Percentiles rank a stretch among this genome's conserved stretches.
These are phyloP conservation scores for Tetragonula clypearis DNA, from an alignment of 1,140 invertebrate genomes.

Conservation along the genomic window DNA sequence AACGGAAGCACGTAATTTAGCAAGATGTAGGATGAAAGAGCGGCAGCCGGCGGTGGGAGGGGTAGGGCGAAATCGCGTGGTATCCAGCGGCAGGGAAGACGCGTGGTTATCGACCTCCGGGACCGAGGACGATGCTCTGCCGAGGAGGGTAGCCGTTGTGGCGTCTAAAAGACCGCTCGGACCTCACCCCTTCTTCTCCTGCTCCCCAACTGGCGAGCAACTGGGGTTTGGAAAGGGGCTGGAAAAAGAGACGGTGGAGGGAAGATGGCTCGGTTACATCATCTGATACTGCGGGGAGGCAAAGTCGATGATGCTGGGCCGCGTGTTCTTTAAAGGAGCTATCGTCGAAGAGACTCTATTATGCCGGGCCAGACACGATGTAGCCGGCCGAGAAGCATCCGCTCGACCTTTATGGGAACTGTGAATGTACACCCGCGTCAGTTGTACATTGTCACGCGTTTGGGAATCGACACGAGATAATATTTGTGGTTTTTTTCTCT, in stretches of 20 bases:
- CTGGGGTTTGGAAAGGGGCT: constrained; percentile 12
- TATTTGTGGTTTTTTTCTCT: no score
- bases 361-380: constrained; percentile 27
- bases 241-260: constrained; percentile 37
- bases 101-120: constrained; percentile 62
- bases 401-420: constrained; percentile 28
- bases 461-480: background rate
- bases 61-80: background rate
- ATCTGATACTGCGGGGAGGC: constrained; percentile 58
- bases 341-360: constrained; percentile 33
- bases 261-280: constrained; percentile 67
- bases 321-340: constrained; percentile 53
- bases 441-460: background rate
- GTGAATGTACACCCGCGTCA: background rate
- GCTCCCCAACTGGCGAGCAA: background rate
- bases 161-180: constrained; percentile 69
- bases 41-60: background rate
- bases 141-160: constrained; percentile 60
- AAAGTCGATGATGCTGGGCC: constrained; percentile 45
- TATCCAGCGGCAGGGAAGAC: constrained; percentile 29
- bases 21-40: constrained; percentile 20
- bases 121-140: constrained; percentile 26
- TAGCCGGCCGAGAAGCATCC: constrained; percentile 22
- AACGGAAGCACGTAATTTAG: constrained; percentile 49
- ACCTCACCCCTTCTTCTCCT: constrained; percentile 14